Conservation (phyloP, 2,113 vertebrate genomes). For the Melanerpes aurifrons region DNA sequence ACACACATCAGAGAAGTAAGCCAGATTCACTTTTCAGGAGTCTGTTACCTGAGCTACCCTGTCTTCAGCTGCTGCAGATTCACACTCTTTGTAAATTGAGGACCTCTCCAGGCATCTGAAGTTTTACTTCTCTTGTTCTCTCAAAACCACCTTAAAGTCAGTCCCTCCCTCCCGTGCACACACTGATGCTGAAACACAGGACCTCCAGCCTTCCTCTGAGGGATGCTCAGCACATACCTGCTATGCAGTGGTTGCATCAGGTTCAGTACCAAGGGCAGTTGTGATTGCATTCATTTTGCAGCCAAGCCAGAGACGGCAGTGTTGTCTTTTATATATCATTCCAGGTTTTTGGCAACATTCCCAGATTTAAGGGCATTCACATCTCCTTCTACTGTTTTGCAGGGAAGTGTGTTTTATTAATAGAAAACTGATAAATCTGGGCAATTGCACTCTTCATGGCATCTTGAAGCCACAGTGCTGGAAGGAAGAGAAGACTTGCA, state of each 20-base stretch:
- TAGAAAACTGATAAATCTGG: neutral
- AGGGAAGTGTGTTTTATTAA: neutral
- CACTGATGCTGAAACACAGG: neutral
- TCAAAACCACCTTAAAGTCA: neutral
- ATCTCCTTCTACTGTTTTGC: neutral
- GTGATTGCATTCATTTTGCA: neutral
- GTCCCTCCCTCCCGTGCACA: neutral
- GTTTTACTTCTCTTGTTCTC: neutral
- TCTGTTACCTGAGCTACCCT: neutral
- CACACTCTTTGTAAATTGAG: fast-evolving
- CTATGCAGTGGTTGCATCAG: neutral
- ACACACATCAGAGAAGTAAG: neutral
- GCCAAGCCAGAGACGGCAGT: neutral
- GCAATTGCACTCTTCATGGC: neutral
- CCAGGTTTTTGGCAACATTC: neutral
- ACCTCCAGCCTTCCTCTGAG: neutral
- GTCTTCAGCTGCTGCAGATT: neutral
- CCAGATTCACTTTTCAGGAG: neutral
- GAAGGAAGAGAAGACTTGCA: neutral
- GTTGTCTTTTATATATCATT: neutral
- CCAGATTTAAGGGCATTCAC: neutral
- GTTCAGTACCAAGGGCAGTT: neutral
- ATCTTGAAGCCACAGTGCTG: neutral
- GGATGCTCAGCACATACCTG: too few relatives aligned
- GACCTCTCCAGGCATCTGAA: neutral